Conservation (phyloP, 2,797 vertebrate genomes). For the Macropodus opercularis region DNA sequence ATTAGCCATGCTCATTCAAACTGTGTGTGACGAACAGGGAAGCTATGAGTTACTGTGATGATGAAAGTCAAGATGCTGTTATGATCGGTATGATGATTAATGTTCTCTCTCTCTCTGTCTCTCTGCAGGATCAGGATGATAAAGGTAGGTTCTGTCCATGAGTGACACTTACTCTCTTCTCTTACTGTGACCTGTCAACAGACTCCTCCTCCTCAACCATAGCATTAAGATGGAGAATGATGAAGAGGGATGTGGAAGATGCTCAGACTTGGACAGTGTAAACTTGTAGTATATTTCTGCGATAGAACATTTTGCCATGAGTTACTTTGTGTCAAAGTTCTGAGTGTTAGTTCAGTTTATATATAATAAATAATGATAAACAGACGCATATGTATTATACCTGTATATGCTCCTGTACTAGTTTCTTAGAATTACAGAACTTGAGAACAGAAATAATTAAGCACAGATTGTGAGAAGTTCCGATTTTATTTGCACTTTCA, state of each 20-base stretch:
- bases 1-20: slow-evolving; percentile 19
- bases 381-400: no score
- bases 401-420: no score
- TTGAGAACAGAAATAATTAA: no score
- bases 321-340: no score
- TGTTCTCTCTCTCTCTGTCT: slow-evolving; percentile 19
- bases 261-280: not conserved
- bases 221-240: not conserved
- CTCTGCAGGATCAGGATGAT: slow-evolving; percentile 72
- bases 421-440: no score
- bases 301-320: no score
- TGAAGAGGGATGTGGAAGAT: not conserved
- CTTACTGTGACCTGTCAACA: no score
- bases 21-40: slow-evolving; percentile 5
- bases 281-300: not conserved
- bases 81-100: slow-evolving; percentile 32
- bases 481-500: no score
- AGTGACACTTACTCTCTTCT: slow-evolving; percentile 72
- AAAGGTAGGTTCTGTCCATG: slow-evolving; percentile 64
- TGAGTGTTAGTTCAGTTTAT: no score
- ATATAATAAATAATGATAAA: no score
- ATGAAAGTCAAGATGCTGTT: slow-evolving; percentile 31
- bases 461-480: no score
- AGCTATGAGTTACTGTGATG: slow-evolving; percentile 1
- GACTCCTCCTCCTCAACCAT: not conserved